Evolutionary conservation across 1,140 invertebrate species (phyloP).

Genomic region (Brachionus sp.): DNA sequence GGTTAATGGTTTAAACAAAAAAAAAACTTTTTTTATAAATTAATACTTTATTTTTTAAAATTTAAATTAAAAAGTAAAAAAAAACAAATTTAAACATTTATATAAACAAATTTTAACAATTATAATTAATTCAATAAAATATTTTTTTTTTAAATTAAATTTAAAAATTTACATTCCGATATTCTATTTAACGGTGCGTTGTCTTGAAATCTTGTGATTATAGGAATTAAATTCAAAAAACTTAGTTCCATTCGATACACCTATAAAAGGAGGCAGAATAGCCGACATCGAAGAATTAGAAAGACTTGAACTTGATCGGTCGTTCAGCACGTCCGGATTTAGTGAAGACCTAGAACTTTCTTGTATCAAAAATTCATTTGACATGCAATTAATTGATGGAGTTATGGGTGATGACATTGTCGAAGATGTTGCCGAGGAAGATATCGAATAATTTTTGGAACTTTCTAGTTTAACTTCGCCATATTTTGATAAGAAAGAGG

Average conservation of each 20-base stretch:
- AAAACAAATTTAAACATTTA: neutral
- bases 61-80: neutral
- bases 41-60: neutral
- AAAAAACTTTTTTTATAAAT: neutral
- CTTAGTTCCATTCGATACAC: neutral
- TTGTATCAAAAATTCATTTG: neutral
- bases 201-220: constrained; percentile 12
- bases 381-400: neutral
- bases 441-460: neutral
- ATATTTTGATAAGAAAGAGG: neutral
- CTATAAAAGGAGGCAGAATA: neutral
- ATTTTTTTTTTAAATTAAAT: neutral
- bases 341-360: neutral
- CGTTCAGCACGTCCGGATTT: neutral
- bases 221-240: constrained; percentile 1
- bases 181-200: constrained; percentile 14
- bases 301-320: neutral
- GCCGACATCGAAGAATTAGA: constrained; percentile 3
- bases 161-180: neutral
- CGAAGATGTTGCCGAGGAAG: neutral
- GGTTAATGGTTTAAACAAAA: too few relatives aligned
- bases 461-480: neutral
- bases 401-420: neutral
- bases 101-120: constrained; percentile 11
- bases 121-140: neutral